Evolutionary conservation across 2,113 vertebrate genomes (phyloP), one percentile per base, ranked within the genome.

Genomic region (Callochromis pleurospilus): DNA sequence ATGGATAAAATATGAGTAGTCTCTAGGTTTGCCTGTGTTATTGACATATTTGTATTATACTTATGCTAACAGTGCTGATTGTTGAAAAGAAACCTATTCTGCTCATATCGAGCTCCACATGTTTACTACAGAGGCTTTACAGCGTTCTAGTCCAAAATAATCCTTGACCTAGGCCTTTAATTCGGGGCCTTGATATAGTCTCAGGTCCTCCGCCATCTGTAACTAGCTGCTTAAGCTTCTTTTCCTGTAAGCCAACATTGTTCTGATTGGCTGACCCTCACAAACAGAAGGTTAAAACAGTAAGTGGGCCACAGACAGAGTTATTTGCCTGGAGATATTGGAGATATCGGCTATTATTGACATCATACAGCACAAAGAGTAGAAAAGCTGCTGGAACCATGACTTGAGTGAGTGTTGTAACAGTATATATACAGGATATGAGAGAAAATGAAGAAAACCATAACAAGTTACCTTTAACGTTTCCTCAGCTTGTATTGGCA

Each of bases 141-240:
- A 47, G 14, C 2, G 8, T 45, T 60, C 15, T 19, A 31, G 56
- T 60, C 29, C 14, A 68, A 38, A 68, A 68, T 73, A 45, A 73
- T 73, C 38, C 13, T 19, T 19, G 29, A 33, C 9, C 1, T 26
- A 73, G 40, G 38, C 13, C 14, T 73, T 73, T 73, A 26, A 73
- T 73, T 73, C 14, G 1, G 68, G 40, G 40, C 68, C 5, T 73
- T 45, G 68, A 17, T 0, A 17, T 8, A 26, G 8, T 38, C 8
- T 73, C 40, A 45, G 68, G 5, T 73, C 40, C 21, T 73, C 68
- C 21, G 8, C 68, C 38, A 26, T 45, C 68, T 29, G 68, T 45
- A 45, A 45, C 40, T 15, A 45, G 40, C 68, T 73, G 68, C 40
- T 29, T 73, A 73, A 73, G 68, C 68, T 73, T 45, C 68, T 73